Evolutionary conservation across 2,888 invertebrate species (phyloP).

Genomic region (Dimorphilus gyrociliatus): DNA sequence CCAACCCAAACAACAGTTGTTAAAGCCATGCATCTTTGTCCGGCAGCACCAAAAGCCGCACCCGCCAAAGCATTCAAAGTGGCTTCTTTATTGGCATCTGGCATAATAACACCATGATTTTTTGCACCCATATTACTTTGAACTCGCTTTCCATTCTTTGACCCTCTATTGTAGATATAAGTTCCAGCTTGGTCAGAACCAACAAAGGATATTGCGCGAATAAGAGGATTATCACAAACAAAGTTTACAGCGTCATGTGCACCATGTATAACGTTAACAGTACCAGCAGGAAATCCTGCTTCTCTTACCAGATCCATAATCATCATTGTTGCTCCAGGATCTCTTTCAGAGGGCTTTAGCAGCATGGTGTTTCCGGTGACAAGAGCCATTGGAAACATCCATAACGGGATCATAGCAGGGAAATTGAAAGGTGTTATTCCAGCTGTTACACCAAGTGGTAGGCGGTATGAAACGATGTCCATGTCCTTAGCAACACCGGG

Average conservation of each 20-base stretch:
- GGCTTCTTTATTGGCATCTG: slow-evolving; percentile 92
- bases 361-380: slow-evolving; percentile 86
- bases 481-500: slow-evolving; percentile 73
- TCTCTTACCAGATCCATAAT: slow-evolving; percentile 78
- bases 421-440: slow-evolving; percentile 98
- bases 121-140: slow-evolving; percentile 99
- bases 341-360: slow-evolving; percentile 88
- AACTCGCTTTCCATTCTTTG: slow-evolving; percentile 77
- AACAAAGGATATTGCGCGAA: slow-evolving; percentile 92
- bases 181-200: slow-evolving; percentile 90
- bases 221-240: slow-evolving; percentile 86
- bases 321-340: slow-evolving; percentile 89
- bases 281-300: slow-evolving; percentile 87
- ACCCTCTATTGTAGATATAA: slow-evolving; percentile 82
- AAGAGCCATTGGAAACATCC: slow-evolving; percentile 56
- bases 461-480: slow-evolving; percentile 80
- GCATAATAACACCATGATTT: slow-evolving; percentile 90
- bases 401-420: slow-evolving; percentile 97
- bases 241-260: slow-evolving; percentile 85
- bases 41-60: slow-evolving; percentile 96
- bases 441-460: slow-evolving; percentile 80
- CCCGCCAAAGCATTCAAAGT: slow-evolving; percentile 73
- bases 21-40: slow-evolving; percentile 97
- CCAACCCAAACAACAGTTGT: slow-evolving; percentile 83
- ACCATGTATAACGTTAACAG: slow-evolving; percentile 90